Base-by-base conservation (phyloP, 2,888 invertebrate genomes). In the Stenoptilia bipunctidactyla region DNA sequence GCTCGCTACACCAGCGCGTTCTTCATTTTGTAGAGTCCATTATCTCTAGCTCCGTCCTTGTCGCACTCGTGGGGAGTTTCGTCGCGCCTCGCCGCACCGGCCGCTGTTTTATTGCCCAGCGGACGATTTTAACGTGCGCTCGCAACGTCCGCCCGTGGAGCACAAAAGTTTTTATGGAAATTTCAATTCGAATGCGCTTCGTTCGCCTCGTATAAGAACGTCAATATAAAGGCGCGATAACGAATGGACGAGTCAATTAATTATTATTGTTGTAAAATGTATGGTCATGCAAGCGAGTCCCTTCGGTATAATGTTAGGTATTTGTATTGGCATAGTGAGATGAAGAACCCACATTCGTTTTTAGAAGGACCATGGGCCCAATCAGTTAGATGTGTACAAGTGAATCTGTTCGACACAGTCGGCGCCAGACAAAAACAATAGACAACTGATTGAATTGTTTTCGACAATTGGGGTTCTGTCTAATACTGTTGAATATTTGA, bases 131-230 rank as follows among this genome's bases (percentile, higher is more conserved):
- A 83, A 83, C 82, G 82, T 82, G 82, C 80, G 80, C 82, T 82
- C 82, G 74, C 83, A 79, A 83, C 82, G 83, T 82, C 80, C 80
- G 76, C 72, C 30, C 30, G 30, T 69, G 66, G 76, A 79, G 80
- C 79, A 82, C 83, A 83, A 83, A 82, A 82, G 82, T 83, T 83
- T 83, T 83, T 83, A 83, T 83, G 83, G 82, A 83, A 83, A 83
- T 83, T 83, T 83, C 82, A 80, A 82, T 83, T 72, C 80, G 67
- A 83, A 76, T 79, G 77, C 79, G 79, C 72, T 73, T 71, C 79
- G 71, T 70, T 69, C 74, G 20, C 73, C 73, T 70, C 62, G 74
- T 62, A 70, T 72, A 75, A 67, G 76, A 70, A 76, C 82, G 76
- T 80, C 80, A 79, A 82, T 83, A 80, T 80, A 80, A 80, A 80